These are phyloP conservation scores for Nothobranchius kuhntae DNA, from an alignment of 2,113 vertebrate genomes.

Conservation along the genomic window DNA sequence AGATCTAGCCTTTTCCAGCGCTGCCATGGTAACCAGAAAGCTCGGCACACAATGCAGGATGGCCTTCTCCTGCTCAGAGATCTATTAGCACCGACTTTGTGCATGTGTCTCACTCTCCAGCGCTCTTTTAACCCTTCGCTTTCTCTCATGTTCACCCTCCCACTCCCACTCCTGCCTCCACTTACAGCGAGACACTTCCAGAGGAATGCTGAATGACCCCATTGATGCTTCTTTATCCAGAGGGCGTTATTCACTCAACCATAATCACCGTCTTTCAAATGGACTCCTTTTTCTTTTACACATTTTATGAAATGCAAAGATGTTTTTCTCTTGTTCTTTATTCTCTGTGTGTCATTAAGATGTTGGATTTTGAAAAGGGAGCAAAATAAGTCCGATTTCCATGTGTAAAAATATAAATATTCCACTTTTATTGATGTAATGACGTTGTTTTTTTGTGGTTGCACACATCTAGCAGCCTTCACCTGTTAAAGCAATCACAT, in stretches of 20 bases:
- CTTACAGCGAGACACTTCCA: background rate
- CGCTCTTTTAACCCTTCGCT: conserved; percentile 58
- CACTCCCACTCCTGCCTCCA: conserved; percentile 3
- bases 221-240: background rate
- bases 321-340: background rate
- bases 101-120: conserved; percentile 53
- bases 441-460: too few relatives aligned
- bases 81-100: conserved; percentile 68
- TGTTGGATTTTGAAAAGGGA: background rate
- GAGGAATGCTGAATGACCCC: conserved; percentile 4
- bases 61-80: conserved; percentile 61
- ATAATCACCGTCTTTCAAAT: background rate
- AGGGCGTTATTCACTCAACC: background rate
- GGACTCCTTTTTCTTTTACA: background rate
- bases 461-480: too few relatives aligned
- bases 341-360: conserved; percentile 30
- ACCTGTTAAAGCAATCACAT: too few relatives aligned
- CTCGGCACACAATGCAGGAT: conserved; percentile 68
- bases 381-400: too few relatives aligned
- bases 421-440: too few relatives aligned
- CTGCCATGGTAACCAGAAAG: conserved; percentile 73
- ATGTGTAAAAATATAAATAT: too few relatives aligned
- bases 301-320: background rate
- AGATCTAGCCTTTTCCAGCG: conserved; percentile 59
- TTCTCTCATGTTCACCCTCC: conserved; percentile 11